Evolutionary conservation across 2,113 vertebrate genomes (phyloP).

Genomic region (Paedocypris sp.): DNA sequence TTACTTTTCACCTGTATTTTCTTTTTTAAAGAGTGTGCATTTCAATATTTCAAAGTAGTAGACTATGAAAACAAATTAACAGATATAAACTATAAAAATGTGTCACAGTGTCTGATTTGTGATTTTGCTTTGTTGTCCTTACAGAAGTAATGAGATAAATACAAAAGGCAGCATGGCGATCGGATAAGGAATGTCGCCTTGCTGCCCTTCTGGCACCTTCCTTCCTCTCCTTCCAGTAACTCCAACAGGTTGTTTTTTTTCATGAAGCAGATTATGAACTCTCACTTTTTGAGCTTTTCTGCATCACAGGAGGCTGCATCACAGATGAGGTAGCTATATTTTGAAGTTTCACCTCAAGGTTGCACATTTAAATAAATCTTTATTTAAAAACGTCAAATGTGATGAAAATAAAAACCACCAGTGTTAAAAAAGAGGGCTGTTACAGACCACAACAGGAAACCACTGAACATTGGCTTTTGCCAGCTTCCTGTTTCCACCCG

Average conservation of each 20-base stretch:
- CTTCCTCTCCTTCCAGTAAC: neutral
- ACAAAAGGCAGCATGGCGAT: neutral
- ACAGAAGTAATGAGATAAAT: neutral
- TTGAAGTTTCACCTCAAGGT: conserved; percentile 3
- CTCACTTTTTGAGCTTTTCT: neutral
- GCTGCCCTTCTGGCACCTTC: neutral
- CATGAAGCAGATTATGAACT: neutral
- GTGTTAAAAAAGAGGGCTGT: conserved; percentile 38
- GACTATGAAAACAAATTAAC: too few relatives aligned
- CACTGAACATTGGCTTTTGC: conserved; percentile 42
- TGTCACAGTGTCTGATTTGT: neutral
- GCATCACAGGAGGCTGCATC: neutral
- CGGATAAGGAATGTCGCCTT: neutral
- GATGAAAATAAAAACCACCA: conserved; percentile 3
- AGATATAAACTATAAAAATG: too few relatives aligned
- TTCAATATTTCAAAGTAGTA: too few relatives aligned
- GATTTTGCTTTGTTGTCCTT: neutral
- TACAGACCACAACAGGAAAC: conserved; percentile 64
- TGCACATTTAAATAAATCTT: conserved; percentile 1
- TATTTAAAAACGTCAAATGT: neutral
- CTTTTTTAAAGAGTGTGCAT: too few relatives aligned
- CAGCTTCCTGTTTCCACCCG: conserved; percentile 54
- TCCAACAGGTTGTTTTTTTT: neutral
- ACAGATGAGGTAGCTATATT: neutral
- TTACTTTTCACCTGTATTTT: too few relatives aligned